Base-by-base conservation (phyloP, 2,888 invertebrate genomes). In the Sialis fuliginosa region DNA sequence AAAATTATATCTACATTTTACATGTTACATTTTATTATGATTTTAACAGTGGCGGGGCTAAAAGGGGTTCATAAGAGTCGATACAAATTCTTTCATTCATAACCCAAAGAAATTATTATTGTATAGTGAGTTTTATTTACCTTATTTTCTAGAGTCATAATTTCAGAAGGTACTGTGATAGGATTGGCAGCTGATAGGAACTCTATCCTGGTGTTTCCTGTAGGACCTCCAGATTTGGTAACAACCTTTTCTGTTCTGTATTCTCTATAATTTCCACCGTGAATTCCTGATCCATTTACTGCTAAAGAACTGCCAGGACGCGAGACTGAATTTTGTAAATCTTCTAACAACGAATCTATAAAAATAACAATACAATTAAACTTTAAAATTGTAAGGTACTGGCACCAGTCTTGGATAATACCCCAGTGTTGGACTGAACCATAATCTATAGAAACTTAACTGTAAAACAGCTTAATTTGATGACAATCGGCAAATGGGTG, bases 251-350 rank as follows among this genome's bases (percentile, higher is more conserved):
- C 54, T 30, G 52, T 51, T 44, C 55, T 52, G 40, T 42, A 47
- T 51, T 60, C 60, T 43, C 57, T 55, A 48, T 58, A 60, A 13
- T 57, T 57, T 32, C 54, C 57, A 10, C 52, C 50, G 48, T 55
- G 42, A n/a, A 42, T 30, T 1, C 54, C 57, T 41, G 51, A 51
- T 9, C 53, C 51, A 48, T 55, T 55, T 33, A 58, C 57, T n/a
- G 61, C 60, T 48, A 62, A 48, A 12, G 63, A 58, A 49, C 62
- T 62, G 6, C 60, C 59, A 12, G 65, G 63, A 10, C 63, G 57
- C 2, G 63, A 59, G 6, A 66, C 65, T 2, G 66, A 64, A 49
- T 60, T 65, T 54, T 66, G 66, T 8, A 66, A 56, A 52, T 66
- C 66, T 56, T 65, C 65, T 45, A 66, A 52, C 42, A 66, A 52